phyloP scores from a whole-genome alignment of 2,113 vertebrate genomes.

The Misgurnus mizolepis region DNA sequence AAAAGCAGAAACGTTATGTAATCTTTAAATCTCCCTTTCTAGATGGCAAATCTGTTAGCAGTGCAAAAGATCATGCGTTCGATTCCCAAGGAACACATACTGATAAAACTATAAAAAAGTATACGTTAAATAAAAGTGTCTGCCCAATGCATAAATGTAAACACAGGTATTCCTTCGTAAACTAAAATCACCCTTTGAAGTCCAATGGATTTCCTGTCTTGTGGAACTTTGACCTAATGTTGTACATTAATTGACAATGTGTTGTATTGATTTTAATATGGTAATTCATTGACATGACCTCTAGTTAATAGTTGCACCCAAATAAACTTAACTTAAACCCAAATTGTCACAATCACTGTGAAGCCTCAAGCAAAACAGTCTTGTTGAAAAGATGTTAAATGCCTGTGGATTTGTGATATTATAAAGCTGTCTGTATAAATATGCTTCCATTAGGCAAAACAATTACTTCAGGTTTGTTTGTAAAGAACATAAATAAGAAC shows the following conservation, averaged over 20 bases:
- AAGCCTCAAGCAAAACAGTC: background rate
- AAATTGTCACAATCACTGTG: background rate
- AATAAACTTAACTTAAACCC: constrained; percentile 9
- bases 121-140: too few relatives aligned
- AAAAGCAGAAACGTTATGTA: too few relatives aligned
- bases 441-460: background rate
- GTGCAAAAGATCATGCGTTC: too few relatives aligned
- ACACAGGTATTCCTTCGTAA: background rate
- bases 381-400: background rate
- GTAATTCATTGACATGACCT: background rate
- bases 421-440: constrained; percentile 23
- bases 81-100: too few relatives aligned
- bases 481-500: background rate
- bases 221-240: background rate
- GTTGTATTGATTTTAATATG: constrained; percentile 18
- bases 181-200: background rate
- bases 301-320: background rate
- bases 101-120: too few relatives aligned
- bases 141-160: background rate
- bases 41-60: too few relatives aligned
- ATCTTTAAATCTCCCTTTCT: background rate
- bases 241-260: background rate
- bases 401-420: background rate
- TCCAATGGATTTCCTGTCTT: background rate
- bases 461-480: constrained; percentile 14